A percentile compares a stretch with the other conserved stretches of the same genome.
Evolutionary conservation across 2,113 vertebrate genomes (phyloP).

Genomic region (Nothoprocta perdicaria): DNA sequence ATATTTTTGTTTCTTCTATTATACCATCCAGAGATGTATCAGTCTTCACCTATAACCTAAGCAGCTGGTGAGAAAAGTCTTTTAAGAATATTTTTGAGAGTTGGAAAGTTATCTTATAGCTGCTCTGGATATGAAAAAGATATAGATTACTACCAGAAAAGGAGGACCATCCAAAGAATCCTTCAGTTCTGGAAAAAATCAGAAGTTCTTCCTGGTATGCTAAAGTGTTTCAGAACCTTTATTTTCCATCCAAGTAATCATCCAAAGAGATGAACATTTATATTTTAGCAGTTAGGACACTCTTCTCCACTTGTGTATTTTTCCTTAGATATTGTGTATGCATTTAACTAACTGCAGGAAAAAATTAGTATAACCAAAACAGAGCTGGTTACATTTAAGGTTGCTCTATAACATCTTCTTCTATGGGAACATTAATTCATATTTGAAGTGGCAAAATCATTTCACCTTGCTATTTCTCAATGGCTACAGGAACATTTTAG

Average conservation of each 20-base stretch:
- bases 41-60: background rate
- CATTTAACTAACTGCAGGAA: background rate
- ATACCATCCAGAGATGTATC: background rate
- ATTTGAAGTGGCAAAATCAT: background rate
- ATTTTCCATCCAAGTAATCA: background rate
- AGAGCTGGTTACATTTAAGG: background rate
- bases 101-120: background rate
- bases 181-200: background rate
- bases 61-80: background rate
- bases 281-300: background rate
- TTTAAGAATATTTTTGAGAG: background rate
- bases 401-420: background rate
- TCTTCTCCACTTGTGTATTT: background rate
- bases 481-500: background rate
- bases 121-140: background rate
- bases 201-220: background rate
- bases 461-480: background rate
- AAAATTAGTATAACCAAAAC: background rate
- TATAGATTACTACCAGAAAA: background rate
- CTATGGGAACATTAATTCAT: background rate
- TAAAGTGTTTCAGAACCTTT: fast-evolving
- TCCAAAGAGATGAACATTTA: background rate
- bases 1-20: background rate
- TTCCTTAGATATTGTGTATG: background rate
- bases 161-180: background rate